phyloP scores from a whole-genome alignment of 2,113 vertebrate species.

The Artemisiospiza belli region DNA sequence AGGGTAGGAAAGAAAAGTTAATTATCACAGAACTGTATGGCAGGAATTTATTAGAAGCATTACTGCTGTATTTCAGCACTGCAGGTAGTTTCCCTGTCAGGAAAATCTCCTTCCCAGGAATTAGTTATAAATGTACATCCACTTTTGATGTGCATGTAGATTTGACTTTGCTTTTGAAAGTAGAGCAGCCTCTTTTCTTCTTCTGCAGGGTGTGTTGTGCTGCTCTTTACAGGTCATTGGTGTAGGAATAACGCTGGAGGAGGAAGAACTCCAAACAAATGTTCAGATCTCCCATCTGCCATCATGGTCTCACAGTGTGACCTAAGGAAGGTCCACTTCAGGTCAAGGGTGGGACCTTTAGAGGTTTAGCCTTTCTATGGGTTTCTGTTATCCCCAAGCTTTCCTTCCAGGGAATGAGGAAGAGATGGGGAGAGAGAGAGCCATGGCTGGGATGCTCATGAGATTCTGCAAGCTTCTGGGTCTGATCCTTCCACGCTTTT shows the following conservation, averaged over 20 bases:
- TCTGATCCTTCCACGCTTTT: neutral
- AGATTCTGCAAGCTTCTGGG: neutral
- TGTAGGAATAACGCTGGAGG: neutral
- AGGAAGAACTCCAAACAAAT: neutral
- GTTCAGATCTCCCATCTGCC: neutral
- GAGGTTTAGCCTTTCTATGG: neutral
- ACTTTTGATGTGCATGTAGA: neutral
- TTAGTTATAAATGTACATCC: neutral
- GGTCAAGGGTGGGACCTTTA: neutral
- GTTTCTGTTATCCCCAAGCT: neutral
- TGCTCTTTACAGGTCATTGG: neutral
- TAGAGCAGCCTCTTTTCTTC: neutral
- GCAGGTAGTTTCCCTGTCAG: neutral
- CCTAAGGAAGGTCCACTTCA: neutral
- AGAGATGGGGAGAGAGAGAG: neutral
- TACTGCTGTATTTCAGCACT: neutral
- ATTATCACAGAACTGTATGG: neutral
- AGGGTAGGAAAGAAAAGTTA: slow-evolving; percentile 5
- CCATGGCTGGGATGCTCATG: neutral
- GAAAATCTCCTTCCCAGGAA: neutral
- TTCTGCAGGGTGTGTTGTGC: neutral
- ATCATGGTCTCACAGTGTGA: neutral
- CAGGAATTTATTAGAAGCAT: slow-evolving; percentile 24
- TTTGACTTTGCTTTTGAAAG: neutral
- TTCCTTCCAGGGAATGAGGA: neutral